Percentiles rank a stretch among this genome's conserved stretches.
phyloP scores from a whole-genome alignment of 2,797 vertebrate species.

The Danio tinwini region DNA sequence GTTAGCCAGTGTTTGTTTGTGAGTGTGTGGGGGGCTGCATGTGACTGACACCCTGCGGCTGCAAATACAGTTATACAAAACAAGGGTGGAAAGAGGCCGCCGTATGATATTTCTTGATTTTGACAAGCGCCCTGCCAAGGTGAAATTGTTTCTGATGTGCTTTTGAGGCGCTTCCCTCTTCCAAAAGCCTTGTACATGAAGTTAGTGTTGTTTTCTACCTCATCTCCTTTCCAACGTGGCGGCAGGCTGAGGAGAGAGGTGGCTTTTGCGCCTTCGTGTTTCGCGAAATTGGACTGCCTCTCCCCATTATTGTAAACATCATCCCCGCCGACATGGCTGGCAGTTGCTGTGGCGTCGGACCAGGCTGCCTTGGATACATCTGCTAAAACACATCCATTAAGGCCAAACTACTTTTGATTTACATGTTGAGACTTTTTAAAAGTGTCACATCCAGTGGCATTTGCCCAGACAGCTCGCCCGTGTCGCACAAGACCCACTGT shows the following conservation, averaged over 20 bases:
- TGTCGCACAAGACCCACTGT: conserved; percentile 43
- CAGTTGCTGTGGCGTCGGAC: conserved; percentile 71
- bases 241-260: conserved; percentile 73
- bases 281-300: conserved; percentile 86
- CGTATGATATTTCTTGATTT: conserved; percentile 77
- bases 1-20: conserved; percentile 45
- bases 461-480: conserved; percentile 51
- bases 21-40: conserved; percentile 40
- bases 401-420: conserved; percentile 83
- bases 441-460: conserved; percentile 76
- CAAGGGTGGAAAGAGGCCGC: conserved; percentile 63
- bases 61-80: conserved; percentile 70
- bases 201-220: conserved; percentile 83
- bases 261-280: conserved; percentile 77
- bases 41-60: conserved; percentile 71
- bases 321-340: conserved; percentile 79
- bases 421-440: conserved; percentile 85
- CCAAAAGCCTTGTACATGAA: conserved; percentile 71
- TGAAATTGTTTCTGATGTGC: conserved; percentile 78
- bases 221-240: conserved; percentile 82
- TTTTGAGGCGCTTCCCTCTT: conserved; percentile 67
- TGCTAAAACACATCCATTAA: conserved; percentile 85
- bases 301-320: conserved; percentile 87
- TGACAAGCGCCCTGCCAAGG: conserved; percentile 79
- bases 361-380: conserved; percentile 75